Base-by-base conservation (phyloP, 1,140 invertebrate genomes). In the Ctenoplectra terminalis region DNA sequence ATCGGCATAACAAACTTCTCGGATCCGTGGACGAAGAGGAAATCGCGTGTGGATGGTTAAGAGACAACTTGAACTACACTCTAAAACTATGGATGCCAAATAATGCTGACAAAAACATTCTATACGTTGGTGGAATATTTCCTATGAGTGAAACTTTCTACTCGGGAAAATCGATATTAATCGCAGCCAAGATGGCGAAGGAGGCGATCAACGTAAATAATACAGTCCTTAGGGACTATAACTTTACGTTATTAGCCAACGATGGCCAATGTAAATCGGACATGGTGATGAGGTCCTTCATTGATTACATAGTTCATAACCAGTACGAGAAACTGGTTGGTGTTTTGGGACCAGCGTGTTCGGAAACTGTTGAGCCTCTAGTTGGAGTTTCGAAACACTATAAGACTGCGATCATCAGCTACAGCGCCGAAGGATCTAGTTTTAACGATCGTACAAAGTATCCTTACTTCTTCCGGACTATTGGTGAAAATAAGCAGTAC, bases 391-490 rank as follows among this genome's bases (percentile, higher is more conserved):
- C 97, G 0, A 96, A 96, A 75, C 95, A 97, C 88, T 97, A 96
- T 86, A 95, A 95, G 78, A 96, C 96, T 37, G 94, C 97, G 50
- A 95, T 97, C 0, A 96, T 98, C 58, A 97, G 97, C 50, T 98
- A 98, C 90, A 96, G 96, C 77, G 97, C 97, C 2, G 97, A 98
- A 90, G 97, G 96, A 0, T 95, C 95, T 2, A 95, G 95, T 66
- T 96, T 97, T 86, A 95, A 95, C 0, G 95, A 97, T 92, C 94
- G 96, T 29, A 90, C 94, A 0, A 95, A 95, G 73, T 98, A 97
- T 93, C 97, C 97, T 0, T 97, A 96, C 87, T 98, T 98, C 92
- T 98, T 97, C 90, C 91, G 97, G 2, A 98, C 97, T 2, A 97
- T 98, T 82, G 97, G 97, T 3, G 96, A 97, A 88, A 97, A 97